phyloP scores from a whole-genome alignment of 1,140 invertebrate species.

The Eupristina koningsbergeri region DNA sequence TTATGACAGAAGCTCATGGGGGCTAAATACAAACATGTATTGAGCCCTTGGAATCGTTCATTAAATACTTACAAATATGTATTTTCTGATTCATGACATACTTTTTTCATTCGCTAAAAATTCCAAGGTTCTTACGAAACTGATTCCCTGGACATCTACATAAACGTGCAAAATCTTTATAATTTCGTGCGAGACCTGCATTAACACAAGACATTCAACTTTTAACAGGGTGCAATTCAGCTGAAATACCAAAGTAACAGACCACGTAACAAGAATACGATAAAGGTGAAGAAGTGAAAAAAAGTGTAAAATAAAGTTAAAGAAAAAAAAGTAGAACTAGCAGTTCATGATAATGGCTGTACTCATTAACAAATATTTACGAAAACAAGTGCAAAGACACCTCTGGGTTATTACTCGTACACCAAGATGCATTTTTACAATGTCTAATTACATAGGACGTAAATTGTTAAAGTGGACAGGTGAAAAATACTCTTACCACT shows the following conservation, averaged over 20 bases:
- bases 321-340: background rate
- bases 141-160: background rate
- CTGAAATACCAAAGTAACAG: background rate
- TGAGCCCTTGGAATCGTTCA: background rate
- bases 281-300: background rate
- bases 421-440: background rate
- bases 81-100: slow-evolving; percentile 6
- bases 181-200: background rate
- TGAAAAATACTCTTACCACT: background rate
- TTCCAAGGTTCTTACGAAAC: slow-evolving; percentile 22
- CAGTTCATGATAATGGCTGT: background rate
- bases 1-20: background rate
- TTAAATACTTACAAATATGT: background rate
- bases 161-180: slow-evolving; percentile 13
- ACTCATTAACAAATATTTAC: background rate
- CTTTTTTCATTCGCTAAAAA: background rate
- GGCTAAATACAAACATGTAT: background rate
- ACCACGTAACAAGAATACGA: background rate
- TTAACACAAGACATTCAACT: background rate
- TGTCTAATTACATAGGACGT: background rate
- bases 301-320: background rate
- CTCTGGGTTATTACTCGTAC: background rate
- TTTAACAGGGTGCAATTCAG: background rate
- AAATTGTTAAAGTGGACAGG: background rate
- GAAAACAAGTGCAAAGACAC: background rate